Base-by-base conservation (phyloP, 2,888 invertebrate species). In the Nomada hirtipes region DNA sequence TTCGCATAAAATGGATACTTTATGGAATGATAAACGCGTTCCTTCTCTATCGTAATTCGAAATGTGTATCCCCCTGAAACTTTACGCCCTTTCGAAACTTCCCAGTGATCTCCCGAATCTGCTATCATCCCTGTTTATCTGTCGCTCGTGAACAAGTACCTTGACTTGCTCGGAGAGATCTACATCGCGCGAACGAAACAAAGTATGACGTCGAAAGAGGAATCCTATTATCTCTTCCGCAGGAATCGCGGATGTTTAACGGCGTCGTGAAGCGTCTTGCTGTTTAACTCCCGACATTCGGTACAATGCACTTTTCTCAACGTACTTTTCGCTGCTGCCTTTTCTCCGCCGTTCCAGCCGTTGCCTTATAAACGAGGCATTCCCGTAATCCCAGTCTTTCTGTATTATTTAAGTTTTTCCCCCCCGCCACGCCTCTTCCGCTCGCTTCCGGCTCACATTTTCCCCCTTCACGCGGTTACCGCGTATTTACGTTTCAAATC, bases 401-500 rank as follows among this genome's bases (percentile, higher is more conserved):
- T 74, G 64, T 74, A 79, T 64, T 79, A 81, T 81, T 79, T 79
- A 74, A 69, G 26, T 26, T 80, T 61, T 44, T 3, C 60, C 47
- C 64, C 50, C 15, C 20, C 9, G 15, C n/a, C 29, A 0, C 42
- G 23, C 13, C 26, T 20, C 15, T 36, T n/a, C 10, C 23, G 50
- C 44, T 23, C 26, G 7, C 52, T 29, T 42, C 13, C 65, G n/a
- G 52, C 50, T 71, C 82, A 23, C 50, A 60, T 42, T 71, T 23
- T 11, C 18, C 50, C 50, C 10, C 44, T 2, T 44, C 13, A 4
- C 4, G 42, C 64, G 23, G 52, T 70, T 65, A 67, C 76, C 71
- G 67, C 67, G 42, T 80, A 63, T 80, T 82, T 80, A 64, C 80
- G 70, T 76, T 80, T 73, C 61, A 44, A 76, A 67, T 67, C 71